Conservation (phyloP, 2,797 vertebrate species). For the Neosilurus hyrtlii region DNA sequence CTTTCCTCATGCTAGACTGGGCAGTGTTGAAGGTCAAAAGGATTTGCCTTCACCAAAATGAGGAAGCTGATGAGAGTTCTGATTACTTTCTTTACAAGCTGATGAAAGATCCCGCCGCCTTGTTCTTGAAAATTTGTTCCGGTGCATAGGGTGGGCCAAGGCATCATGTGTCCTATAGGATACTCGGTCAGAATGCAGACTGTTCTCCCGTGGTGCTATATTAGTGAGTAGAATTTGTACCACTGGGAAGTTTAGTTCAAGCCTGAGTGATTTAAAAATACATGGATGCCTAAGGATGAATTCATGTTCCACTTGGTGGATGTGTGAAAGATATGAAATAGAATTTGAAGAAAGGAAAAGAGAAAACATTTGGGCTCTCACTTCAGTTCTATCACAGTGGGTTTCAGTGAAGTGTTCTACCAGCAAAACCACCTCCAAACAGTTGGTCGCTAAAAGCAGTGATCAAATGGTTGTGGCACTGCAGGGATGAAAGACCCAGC, state of each 20-base stretch:
- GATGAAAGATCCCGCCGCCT: conserved; percentile 31
- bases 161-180: conserved; percentile 28
- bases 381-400: conserved; percentile 27
- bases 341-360: not conserved
- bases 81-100: conserved; percentile 42
- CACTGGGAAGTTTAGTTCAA: not conserved
- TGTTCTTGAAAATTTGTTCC: conserved; percentile 29
- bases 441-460: conserved; percentile 42
- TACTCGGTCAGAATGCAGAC: not conserved
- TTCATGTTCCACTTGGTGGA: not conserved
- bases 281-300: not conserved
- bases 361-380: conserved; percentile 19
- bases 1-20: conserved; percentile 17
- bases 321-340: conserved; percentile 8
- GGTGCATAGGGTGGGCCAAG: conserved; percentile 17
- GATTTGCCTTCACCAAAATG: conserved; percentile 36
- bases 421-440: conserved; percentile 36
- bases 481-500: conserved; percentile 51
- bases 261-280: conserved; percentile 3
- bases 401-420: conserved; percentile 37
- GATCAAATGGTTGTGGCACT: conserved; percentile 54
- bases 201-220: not conserved
- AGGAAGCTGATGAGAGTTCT: conserved; percentile 33
- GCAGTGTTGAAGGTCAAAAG: conserved; percentile 33
- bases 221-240: not conserved